These are phyloP conservation scores for Helicolenus hilgendorfi DNA, from an alignment of 2,797 vertebrate species.

Conservation along the genomic window DNA sequence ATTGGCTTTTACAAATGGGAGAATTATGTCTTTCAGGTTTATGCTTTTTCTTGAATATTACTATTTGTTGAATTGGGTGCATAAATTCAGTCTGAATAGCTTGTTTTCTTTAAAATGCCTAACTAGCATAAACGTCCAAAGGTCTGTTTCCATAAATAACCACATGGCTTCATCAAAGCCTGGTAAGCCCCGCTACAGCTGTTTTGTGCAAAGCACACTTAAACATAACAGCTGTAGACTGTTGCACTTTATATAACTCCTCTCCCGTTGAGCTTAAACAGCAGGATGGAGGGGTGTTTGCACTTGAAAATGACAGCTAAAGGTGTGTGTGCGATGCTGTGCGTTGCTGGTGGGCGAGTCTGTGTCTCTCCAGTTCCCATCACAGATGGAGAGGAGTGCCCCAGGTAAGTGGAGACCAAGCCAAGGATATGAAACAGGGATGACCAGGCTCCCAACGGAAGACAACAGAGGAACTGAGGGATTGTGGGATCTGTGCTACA, in stretches of 20 bases:
- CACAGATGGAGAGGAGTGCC: constrained; percentile 87
- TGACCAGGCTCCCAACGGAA: constrained; percentile 87
- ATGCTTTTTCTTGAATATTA: background rate
- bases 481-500: constrained; percentile 84
- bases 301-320: constrained; percentile 71
- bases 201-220: constrained; percentile 18
- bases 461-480: constrained; percentile 78
- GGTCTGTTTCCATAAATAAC: constrained; percentile 45
- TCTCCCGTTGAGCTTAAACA: constrained; percentile 50
- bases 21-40: background rate
- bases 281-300: constrained; percentile 58
- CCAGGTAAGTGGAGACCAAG: constrained; percentile 82
- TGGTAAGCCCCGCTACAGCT: background rate
- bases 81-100: background rate
- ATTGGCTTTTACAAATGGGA: background rate
- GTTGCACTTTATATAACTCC: constrained; percentile 70
- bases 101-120: constrained; percentile 4
- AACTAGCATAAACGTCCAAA: constrained; percentile 2
- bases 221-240: constrained; percentile 64
- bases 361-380: constrained; percentile 66
- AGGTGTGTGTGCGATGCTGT: constrained; percentile 47
- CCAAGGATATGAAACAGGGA: constrained; percentile 83
- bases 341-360: constrained; percentile 55
- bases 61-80: background rate
- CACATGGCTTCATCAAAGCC: constrained; percentile 40